phyloP scores from a whole-genome alignment of 2,797 vertebrate species.

The Vireo griseus region DNA sequence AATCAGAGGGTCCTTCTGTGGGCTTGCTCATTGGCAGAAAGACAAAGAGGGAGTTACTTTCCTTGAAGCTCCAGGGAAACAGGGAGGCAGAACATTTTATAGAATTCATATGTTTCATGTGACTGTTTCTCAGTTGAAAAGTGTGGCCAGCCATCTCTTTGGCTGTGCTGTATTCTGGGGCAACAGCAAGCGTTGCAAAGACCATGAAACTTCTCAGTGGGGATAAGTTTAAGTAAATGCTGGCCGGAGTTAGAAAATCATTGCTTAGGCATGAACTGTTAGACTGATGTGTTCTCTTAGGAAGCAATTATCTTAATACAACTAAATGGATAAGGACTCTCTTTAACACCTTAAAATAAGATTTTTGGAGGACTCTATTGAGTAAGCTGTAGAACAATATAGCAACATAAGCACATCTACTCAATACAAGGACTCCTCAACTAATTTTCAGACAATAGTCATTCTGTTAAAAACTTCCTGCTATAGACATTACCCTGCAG shows the following conservation, averaged over 20 bases:
- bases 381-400: not conserved
- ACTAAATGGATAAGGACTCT: not conserved
- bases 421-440: not conserved
- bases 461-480: not conserved
- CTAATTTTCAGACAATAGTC: not conserved
- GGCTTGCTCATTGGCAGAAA: not conserved
- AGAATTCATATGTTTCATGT: not conserved
- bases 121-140: not conserved
- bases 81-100: not conserved
- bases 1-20: not conserved
- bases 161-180: not conserved
- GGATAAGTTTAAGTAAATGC: not conserved
- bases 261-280: not conserved
- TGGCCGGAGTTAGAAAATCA: not conserved
- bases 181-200: not conserved
- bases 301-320: not conserved
- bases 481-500: not conserved
- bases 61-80: not conserved
- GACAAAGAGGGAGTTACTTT: not conserved
- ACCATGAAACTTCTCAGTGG: not conserved
- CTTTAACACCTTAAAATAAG: not conserved
- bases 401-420: not conserved
- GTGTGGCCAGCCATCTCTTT: fast-evolving
- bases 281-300: not conserved
- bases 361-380: not conserved